Evolutionary conservation across 2,888 invertebrate species (phyloP), one percentile per base, ranked within the genome.

Genomic region (Alcis repandata): DNA sequence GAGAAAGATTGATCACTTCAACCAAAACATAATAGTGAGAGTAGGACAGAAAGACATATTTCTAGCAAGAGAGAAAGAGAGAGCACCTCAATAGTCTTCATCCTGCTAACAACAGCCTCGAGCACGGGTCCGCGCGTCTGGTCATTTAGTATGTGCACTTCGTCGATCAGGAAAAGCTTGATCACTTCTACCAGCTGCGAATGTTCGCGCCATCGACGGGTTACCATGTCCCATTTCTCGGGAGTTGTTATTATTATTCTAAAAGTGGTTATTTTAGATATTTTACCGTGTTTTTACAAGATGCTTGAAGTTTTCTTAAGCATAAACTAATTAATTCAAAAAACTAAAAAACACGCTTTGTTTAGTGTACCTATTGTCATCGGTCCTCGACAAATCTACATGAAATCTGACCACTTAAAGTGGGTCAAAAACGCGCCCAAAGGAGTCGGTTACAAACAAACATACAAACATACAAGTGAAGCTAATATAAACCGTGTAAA

Each of bases 181-280:
- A 97, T 94, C 9, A 93, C 82, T 68, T 95, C 93, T 17, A 97
- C 95, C 13, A 96, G 82, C 9, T 92, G 86, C 62, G 92, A 91
- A 79, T 96, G 95, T 77, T 96, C 96, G 70, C 94, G 94, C 96
- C 96, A 97, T 67, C 95, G 93, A 62, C 97, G 94, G 0, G 97
- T 97, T 73, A 97, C 80, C 74, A 96, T 95, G 84, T 97, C 97
- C 97, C 97, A 97, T 87, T 97, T 97, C 86, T 97, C 97, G 0
- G 97, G 97, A 0, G 97, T 97, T 2, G 97, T 97, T 77, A 97
- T 94, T 75, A 97, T 95, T 52, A 96, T 87, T 78, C 96, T 94
- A 15, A 19, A 43, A 41, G n/a, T 41, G 3, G 1, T 15, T 17
- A 41, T 9, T 10, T 40, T 15, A n/a, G 1, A 1, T 13, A 38